Conservation (phyloP, 2,113 vertebrate genomes). For the Catagonus wagneri region DNA sequence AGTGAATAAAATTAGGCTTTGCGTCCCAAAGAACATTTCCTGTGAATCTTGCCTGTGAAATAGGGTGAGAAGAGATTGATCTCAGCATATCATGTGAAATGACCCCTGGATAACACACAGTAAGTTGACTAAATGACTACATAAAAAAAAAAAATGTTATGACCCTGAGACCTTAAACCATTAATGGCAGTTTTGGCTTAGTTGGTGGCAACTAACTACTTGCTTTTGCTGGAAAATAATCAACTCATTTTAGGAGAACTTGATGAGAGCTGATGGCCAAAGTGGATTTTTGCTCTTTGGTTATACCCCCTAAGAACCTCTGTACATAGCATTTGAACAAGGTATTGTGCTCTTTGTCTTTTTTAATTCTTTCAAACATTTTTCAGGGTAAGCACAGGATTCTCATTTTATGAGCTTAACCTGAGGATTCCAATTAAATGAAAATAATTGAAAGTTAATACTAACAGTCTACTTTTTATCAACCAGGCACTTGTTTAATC, state of each 20-base stretch:
- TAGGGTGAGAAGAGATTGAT: neutral
- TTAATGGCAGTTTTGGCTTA: conserved; percentile 10
- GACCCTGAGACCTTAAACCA: neutral
- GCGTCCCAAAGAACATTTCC: neutral
- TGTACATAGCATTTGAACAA: neutral
- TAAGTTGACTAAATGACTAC: neutral
- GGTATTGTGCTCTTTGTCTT: neutral
- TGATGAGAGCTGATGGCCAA: neutral
- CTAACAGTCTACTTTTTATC: neutral
- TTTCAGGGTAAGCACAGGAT: neutral
- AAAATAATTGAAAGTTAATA: neutral
- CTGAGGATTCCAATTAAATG: neutral
- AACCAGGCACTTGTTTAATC: neutral
- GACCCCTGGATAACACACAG: neutral
- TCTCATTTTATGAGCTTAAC: conserved; percentile 4
- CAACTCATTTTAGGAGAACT: neutral
- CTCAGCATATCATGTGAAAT: neutral
- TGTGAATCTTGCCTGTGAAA: neutral
- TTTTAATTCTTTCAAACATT: neutral
- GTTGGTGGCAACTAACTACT: neutral
- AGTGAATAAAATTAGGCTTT: neutral
- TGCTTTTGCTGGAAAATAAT: neutral
- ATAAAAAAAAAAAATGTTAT: neutral
- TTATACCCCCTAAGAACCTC: neutral
- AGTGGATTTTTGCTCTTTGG: neutral